Base-by-base conservation (phyloP, 2,888 invertebrate genomes). In the Drosophila fungiperda region DNA sequence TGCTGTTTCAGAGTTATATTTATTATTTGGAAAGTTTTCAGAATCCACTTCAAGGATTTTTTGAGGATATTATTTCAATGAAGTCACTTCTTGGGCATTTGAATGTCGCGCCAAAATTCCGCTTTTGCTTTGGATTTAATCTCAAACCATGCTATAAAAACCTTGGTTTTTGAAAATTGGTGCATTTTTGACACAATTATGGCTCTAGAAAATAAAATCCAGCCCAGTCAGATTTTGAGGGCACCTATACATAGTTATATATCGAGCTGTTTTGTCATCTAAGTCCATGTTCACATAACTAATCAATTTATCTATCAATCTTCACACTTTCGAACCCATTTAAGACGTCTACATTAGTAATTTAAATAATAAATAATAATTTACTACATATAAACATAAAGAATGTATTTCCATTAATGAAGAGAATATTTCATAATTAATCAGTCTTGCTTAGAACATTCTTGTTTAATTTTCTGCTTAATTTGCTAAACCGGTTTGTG, bases 401-500 rank as follows among this genome's bases (percentile, higher is more conserved):
- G 2, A 36, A 36, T 3, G 36, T 36, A 1, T 29, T 50, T 33
- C 9, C 3, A 11, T 23, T 35, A 23, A 15, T 33, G 15, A 5
- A 5, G 2, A 53, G 17, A 15, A 29, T 15, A 32, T 42, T 9
- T 20, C 15, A 42, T 42, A 42, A 40, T 57, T 20, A 29, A 42
- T 57, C 15, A 17, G 3, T 2, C 15, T 40, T n/a, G n/a, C 38
- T n/a, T n/a, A 0, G 38, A 38, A 5, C 0, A 55, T n/a, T 40
- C 8, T 29, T 29, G 48, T 63, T 62, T 72, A 17, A 40, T 42
- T 48, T 38, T 38, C 61, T 63, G 7, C 40, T 55, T 59, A 33
- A 80, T 85, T 71, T 81, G 55, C 45, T 55, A 55, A 79, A 82
- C 83, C 68, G 59, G 73, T 80, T 87, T 59, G 32, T 35, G 33